Base-by-base conservation (phyloP, 2,888 invertebrate species). In the Alloplasta piceator region DNA sequence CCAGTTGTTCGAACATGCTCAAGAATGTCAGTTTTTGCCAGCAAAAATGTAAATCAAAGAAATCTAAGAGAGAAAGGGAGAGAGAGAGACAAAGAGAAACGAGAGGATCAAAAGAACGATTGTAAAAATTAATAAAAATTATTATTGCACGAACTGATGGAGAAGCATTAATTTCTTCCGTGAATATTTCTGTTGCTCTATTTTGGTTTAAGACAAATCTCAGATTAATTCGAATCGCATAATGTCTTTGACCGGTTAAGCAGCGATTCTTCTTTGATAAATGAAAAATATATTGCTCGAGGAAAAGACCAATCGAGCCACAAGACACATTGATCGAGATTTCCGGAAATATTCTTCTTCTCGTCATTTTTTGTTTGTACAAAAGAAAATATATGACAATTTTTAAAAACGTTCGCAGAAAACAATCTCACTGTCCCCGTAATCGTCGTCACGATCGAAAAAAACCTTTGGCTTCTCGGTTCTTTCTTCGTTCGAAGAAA, bases 381-480 rank as follows among this genome's bases (percentile, higher is more conserved):
- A 9, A 52, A 52, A 64, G 38, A 56, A 64, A 74, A 79, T 70
- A 74, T 79, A 72, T 60, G 77, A 77, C 67, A 77, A 72, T 67
- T 48, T 77, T 56, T 73, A 52, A 68, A 73, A 63, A 70, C 60
- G 52, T 61, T 72, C 50, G 38, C 56, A 56, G 67, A 55, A 36
- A 73, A 79, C 74, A 63, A 71, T 75, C 66, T 71, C 66, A 75
- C 71, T 71, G 74, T 79, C 64, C 26, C 26, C 50, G 64, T 66
- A 63, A 68, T 66, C 48, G 67, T 36, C 36, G 46, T 41, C 39
- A 60, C 63, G 39, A 55, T 64, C 26, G 70, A 73, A 82, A 68
- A 78, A 88, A 89, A 89, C 90, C 88, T 91, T 92, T 92, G 92
- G 91, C 91, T 92, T 91, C 89, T 89, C 89, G 88, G 89, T 89